Evolutionary conservation across 2,797 vertebrate genomes (phyloP).

Genomic region (Momotus momota): DNA sequence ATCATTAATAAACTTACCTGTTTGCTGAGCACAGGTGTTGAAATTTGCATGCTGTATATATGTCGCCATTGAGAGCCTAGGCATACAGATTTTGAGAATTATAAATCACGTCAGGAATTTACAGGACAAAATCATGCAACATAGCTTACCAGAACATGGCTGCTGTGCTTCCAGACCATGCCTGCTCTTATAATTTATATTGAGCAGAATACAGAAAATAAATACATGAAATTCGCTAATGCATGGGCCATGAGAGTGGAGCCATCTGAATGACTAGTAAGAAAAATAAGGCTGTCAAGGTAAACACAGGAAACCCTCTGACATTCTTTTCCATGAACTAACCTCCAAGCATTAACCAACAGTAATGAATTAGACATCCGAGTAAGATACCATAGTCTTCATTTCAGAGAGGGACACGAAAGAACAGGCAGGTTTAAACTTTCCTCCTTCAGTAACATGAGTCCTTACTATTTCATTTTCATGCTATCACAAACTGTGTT

Average conservation of each 20-base stretch:
- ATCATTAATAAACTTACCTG: not conserved
- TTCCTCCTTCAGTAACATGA: not conserved
- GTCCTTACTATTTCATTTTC: not conserved
- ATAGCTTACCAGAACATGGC: not conserved
- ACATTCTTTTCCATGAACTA: not conserved
- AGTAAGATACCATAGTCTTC: not conserved
- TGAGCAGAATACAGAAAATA: not conserved
- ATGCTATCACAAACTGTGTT: not conserved
- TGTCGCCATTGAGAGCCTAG: not conserved
- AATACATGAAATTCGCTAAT: not conserved
- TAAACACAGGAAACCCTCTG: not conserved
- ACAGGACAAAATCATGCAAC: not conserved
- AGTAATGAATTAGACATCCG: not conserved
- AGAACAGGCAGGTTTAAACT: not conserved
- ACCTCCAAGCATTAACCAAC: not conserved
- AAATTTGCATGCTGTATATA: not conserved
- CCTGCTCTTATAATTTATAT: not conserved
- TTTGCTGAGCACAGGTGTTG: not conserved
- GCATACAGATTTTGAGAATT: not conserved
- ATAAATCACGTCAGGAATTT: not conserved
- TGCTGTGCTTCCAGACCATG: not conserved
- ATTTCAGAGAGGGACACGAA: not conserved
- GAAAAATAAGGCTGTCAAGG: not conserved
- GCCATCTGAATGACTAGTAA: not conserved
- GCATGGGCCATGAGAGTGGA: not conserved